Evolutionary conservation across 2,888 invertebrate genomes (phyloP).

Genomic region (Arrhopalites spinosus): DNA sequence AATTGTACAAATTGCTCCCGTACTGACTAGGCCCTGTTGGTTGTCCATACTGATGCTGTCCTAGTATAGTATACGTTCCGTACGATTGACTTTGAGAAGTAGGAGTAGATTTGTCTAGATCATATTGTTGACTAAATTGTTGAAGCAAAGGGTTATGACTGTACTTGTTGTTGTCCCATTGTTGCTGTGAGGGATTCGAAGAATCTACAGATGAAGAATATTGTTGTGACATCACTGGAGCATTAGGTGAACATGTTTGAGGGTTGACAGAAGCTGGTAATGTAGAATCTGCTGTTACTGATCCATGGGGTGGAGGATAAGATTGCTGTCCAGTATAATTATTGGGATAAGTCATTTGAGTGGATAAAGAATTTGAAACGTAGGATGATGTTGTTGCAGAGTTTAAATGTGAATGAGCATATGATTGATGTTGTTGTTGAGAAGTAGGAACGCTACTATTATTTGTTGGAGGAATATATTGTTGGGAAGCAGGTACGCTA

Average conservation of each 20-base stretch:
- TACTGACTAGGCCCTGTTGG: slow-evolving; percentile 14
- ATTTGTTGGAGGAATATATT: no score
- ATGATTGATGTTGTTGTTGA: no score
- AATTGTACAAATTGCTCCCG: not conserved
- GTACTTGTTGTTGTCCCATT: slow-evolving; percentile 22
- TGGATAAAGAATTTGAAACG: slow-evolving; percentile 38
- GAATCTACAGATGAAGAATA: not conserved
- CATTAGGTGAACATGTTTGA: not conserved
- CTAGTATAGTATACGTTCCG: slow-evolving; percentile 23
- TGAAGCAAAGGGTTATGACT: slow-evolving; percentile 33
- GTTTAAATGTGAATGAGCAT: slow-evolving; percentile 20
- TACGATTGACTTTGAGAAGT: slow-evolving; percentile 12
- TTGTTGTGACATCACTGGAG: slow-evolving; percentile 25
- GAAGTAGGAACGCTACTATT: no score
- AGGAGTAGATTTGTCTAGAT: slow-evolving; percentile 1
- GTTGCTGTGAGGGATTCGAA: not conserved
- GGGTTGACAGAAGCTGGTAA: not conserved
- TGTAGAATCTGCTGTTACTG: slow-evolving; percentile 38
- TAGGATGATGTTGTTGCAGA: slow-evolving; percentile 55
- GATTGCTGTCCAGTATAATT: slow-evolving; percentile 36
- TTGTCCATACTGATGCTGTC: slow-evolving; percentile 21
- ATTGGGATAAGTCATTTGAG: not conserved
- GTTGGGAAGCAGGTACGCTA: no score
- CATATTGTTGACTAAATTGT: slow-evolving; percentile 33
- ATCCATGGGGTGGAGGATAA: slow-evolving; percentile 27